A percentile compares a stretch with the other conserved stretches of the same genome.
phyloP scores from a whole-genome alignment of 2,888 invertebrate genomes.

The Cistogaster globosa region DNA sequence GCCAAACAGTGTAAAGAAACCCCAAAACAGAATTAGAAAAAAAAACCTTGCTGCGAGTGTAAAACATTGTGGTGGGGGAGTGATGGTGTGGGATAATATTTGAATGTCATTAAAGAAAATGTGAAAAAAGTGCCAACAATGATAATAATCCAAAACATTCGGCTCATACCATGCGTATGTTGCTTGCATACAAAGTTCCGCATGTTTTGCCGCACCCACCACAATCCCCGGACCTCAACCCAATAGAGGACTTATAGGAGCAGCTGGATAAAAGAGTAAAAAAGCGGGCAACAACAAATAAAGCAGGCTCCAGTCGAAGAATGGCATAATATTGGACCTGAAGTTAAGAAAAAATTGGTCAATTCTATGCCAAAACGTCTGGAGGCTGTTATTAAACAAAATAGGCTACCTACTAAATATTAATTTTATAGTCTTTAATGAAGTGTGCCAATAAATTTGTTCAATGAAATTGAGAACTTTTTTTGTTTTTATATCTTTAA shows the following conservation, averaged over 20 bases:
- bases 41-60: too few species aligned
- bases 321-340: neutral
- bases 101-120: slow-evolving; percentile 7
- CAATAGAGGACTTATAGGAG: neutral
- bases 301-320: neutral
- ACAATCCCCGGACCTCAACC: neutral
- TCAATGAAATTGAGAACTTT: neutral
- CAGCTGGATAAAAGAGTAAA: neutral
- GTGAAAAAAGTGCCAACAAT: neutral
- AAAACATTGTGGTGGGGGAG: slow-evolving; percentile 4
- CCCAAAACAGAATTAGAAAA: too few species aligned
- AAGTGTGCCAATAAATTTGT: slow-evolving; percentile 11
- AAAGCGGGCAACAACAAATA: neutral
- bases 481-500: too few species aligned
- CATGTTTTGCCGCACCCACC: neutral
- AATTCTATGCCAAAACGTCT: neutral
- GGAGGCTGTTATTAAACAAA: neutral
- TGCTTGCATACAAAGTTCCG: neutral
- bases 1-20: too few species aligned
- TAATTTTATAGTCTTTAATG: neutral
- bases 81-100: neutral
- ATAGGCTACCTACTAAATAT: neutral
- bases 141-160: slow-evolving; percentile 26
- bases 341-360: neutral
- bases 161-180: too few species aligned